phyloP scores from a whole-genome alignment of 2,888 invertebrate genomes.

The Drosophila buzzatii region DNA sequence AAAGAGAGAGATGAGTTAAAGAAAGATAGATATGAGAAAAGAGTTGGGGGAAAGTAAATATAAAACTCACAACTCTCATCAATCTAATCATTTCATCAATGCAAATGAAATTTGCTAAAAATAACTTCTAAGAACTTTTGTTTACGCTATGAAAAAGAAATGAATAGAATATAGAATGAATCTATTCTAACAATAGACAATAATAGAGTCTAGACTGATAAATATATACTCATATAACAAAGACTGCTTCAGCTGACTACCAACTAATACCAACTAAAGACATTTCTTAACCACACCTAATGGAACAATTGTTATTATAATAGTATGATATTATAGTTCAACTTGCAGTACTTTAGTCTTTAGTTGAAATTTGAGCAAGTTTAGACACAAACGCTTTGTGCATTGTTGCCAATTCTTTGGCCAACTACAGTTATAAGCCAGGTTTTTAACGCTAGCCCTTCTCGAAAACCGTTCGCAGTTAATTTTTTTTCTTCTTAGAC shows the following conservation, averaged over 20 bases:
- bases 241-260: not conserved
- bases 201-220: not conserved
- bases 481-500: conserved; percentile 21
- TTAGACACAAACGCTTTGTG: not conserved
- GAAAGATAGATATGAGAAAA: not conserved
- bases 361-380: not conserved
- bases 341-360: not conserved
- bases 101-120: not conserved
- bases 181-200: not conserved
- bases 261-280: not conserved
- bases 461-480: conserved; percentile 10
- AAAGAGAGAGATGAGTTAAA: not conserved
- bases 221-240: not conserved
- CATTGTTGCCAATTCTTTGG: conserved; percentile 10
- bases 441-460: conserved; percentile 24
- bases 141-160: not conserved
- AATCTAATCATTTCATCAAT: not conserved
- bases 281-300: not conserved
- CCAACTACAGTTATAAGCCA: conserved; percentile 16
- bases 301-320: not conserved
- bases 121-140: not conserved
- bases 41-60: not conserved
- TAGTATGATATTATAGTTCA: not conserved
- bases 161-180: not conserved
- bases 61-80: no score